These are phyloP conservation scores for Pristionchus exspectatus DNA, from an alignment of 2,888 invertebrate species.

Conservation along the genomic window DNA sequence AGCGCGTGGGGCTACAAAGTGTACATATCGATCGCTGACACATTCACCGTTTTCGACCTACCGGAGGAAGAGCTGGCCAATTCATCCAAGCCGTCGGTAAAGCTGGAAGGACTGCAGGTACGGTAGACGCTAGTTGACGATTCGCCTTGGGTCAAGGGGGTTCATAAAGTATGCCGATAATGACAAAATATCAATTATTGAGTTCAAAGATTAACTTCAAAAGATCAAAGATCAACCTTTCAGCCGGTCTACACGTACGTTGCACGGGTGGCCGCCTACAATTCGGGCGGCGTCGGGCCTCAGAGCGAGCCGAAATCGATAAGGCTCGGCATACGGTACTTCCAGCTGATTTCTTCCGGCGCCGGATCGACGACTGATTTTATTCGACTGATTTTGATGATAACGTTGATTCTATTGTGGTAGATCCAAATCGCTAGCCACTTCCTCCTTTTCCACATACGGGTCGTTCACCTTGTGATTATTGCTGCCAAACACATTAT, in stretches of 20 bases:
- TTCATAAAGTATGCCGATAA: background rate
- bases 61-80: conserved; percentile 68
- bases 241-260: background rate
- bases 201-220: background rate
- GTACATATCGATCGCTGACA: conserved; percentile 66
- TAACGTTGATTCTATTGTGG: background rate
- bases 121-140: conserved; percentile 62
- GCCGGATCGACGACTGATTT: conserved; percentile 5
- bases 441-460: background rate
- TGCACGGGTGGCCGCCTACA: conserved; percentile 71
- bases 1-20: conserved; percentile 55
- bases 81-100: conserved; percentile 69
- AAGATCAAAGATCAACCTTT: background rate
- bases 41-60: conserved; percentile 65
- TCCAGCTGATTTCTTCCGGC: conserved; percentile 34
- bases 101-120: conserved; percentile 73
- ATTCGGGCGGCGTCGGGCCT: conserved; percentile 74
- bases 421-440: background rate
- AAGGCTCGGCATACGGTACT: conserved; percentile 65
- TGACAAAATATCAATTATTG: background rate
- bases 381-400: background rate
- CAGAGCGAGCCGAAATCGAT: conserved; percentile 65
- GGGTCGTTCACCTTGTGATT: conserved; percentile 27
- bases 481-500: conserved; percentile 7
- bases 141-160: background rate